Evolutionary conservation across 2,888 invertebrate genomes (phyloP).

Genomic region (Rhorus exstirpatorius): DNA sequence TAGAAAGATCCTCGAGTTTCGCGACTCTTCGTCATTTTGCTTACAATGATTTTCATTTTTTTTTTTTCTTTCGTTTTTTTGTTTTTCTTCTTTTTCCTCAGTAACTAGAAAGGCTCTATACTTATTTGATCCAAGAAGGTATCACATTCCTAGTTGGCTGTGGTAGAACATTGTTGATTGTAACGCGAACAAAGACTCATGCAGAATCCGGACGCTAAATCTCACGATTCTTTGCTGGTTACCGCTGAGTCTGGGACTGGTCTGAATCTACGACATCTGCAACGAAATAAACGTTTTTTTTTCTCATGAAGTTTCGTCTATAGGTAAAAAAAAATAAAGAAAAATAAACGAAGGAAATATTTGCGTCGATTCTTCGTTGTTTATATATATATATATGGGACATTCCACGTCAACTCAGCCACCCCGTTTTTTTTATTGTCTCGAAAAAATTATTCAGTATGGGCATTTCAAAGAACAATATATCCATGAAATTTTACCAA

Average conservation of each 20-base stretch:
- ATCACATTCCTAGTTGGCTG: constrained; percentile 82
- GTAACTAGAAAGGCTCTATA: constrained; percentile 77
- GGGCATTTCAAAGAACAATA: too few species aligned
- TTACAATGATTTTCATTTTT: constrained; percentile 1
- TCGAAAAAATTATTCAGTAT: too few species aligned
- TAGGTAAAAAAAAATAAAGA: too few species aligned
- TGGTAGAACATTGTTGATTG: constrained; percentile 80
- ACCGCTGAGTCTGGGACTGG: constrained; percentile 84
- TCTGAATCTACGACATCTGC: constrained; percentile 84
- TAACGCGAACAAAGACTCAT: constrained; percentile 78
- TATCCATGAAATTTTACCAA: too few species aligned
- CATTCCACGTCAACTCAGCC: too few species aligned
- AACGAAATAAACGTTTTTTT: constrained; percentile 65
- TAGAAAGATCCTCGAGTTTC: constrained; percentile 45
- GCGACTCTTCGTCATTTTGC: constrained; percentile 39
- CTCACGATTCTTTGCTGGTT: constrained; percentile 84
- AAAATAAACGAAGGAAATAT: constrained; percentile 5
- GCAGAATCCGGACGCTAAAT: constrained; percentile 76
- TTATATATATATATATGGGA: too few species aligned
- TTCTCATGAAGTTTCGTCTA: constrained; percentile 21
- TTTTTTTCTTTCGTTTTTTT: not conserved
- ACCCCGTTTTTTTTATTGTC: too few species aligned
- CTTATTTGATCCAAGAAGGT: constrained; percentile 78
- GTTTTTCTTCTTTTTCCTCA: constrained; percentile 53
- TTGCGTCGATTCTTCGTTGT: constrained; percentile 12